Evolutionary conservation across 1,140 invertebrate species (phyloP).

Genomic region (Zaprionus vittiger): DNA sequence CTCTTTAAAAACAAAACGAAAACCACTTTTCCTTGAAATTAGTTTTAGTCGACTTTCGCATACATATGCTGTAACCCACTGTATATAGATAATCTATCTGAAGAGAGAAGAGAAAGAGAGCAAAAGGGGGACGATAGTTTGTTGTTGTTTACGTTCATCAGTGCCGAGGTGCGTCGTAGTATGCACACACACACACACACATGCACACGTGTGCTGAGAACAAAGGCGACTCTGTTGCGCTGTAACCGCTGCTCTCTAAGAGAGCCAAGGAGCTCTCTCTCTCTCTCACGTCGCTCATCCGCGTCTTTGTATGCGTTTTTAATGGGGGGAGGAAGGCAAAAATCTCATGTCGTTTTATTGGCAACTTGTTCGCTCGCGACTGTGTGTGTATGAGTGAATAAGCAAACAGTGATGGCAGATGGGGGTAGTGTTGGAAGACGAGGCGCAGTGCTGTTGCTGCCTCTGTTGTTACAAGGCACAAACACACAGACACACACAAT

Average conservation of each 20-base stretch:
- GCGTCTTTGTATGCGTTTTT: conserved; percentile 9
- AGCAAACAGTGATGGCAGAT: not conserved
- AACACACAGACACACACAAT: conserved; percentile 18
- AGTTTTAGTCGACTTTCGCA: not conserved
- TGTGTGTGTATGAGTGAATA: conserved; percentile 45
- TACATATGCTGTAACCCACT: not conserved
- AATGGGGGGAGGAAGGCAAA: conserved; percentile 13
- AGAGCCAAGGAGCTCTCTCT: not conserved
- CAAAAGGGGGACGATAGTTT: conserved; percentile 19
- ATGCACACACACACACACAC: not conserved
- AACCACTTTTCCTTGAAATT: not conserved
- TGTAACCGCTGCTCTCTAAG: conserved; percentile 12
- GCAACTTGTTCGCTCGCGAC: conserved; percentile 50
- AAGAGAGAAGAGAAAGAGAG: not conserved
- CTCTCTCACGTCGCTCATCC: not conserved
- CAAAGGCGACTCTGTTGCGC: conserved; percentile 8
- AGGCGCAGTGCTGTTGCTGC: conserved; percentile 8
- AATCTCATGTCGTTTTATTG: conserved; percentile 48
- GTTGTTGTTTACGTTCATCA: conserved; percentile 26
- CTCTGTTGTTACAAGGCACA: conserved; percentile 61
- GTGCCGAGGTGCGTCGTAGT: not conserved
- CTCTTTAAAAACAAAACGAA: not conserved
- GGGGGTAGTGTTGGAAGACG: not conserved
- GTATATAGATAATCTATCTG: conserved; percentile 7
- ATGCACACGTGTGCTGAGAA: not conserved